Evolutionary conservation across 2,113 vertebrate genomes (phyloP).

Genomic region (Pogonocichla stellata): DNA sequence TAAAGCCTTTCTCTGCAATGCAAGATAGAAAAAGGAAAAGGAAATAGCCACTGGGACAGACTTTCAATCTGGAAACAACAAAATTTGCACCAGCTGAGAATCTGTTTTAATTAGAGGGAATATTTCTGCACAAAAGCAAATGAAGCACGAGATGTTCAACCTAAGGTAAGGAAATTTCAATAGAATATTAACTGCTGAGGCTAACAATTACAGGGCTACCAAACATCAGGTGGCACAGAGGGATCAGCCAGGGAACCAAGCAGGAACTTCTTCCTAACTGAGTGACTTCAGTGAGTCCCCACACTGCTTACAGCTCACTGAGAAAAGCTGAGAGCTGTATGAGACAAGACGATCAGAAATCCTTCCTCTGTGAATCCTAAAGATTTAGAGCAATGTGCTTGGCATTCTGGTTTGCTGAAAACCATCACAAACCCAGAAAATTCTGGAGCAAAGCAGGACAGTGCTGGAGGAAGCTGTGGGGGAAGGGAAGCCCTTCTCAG

Average conservation of each 20-base stretch:
- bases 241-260: neutral
- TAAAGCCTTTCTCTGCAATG: neutral
- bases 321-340: neutral
- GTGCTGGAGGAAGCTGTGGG: neutral
- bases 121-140: neutral
- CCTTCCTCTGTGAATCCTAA: neutral
- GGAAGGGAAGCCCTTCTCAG: neutral
- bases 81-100: neutral
- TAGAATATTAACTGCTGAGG: neutral
- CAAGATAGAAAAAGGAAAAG: neutral
- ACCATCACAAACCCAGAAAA: neutral
- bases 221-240: neutral
- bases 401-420: neutral
- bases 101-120: neutral
- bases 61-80: neutral
- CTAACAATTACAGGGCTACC: neutral
- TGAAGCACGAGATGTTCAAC: neutral
- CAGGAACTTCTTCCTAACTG: neutral
- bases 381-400: neutral
- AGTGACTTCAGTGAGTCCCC: neutral
- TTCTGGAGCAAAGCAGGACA: neutral
- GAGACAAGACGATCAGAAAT: neutral
- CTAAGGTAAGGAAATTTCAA: neutral
- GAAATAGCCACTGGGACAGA: neutral
- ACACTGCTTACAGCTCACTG: neutral